Conservation (phyloP, 2,888 invertebrate species). For the Bombylius major region DNA sequence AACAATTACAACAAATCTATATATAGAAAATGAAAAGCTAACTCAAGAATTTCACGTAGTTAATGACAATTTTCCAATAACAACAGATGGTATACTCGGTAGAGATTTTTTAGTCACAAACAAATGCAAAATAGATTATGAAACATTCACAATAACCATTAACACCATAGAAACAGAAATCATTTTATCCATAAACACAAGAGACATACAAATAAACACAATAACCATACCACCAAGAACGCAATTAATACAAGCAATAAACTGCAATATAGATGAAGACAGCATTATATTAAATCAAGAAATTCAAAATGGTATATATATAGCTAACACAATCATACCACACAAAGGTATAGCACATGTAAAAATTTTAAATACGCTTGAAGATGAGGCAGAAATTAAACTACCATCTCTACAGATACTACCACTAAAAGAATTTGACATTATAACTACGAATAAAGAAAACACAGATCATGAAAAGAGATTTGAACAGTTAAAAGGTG, state of each 20-base stretch:
- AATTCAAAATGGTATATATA: conserved; percentile 1
- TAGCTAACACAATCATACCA: background rate
- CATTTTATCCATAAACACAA: background rate
- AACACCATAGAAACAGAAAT: no score
- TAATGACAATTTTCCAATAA: conserved; percentile 2
- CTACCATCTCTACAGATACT: no score
- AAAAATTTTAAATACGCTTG: no score
- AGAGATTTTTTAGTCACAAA: background rate
- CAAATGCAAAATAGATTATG: conserved; percentile 3
- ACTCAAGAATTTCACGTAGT: background rate
- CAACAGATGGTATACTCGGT: conserved; percentile 3
- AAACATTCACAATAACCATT: conserved; percentile 1
- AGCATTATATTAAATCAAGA: conserved; percentile 1
- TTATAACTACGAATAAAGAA: no score
- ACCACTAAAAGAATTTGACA: no score
- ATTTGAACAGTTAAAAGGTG: background rate
- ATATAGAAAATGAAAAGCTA: background rate
- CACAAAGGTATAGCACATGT: conserved; percentile 1
- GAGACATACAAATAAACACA: background rate
- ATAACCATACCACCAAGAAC: conserved; percentile 5
- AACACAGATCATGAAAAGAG: background rate
- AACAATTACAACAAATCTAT: background rate
- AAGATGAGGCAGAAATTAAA: no score
- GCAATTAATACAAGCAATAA: background rate
- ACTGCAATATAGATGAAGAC: conserved; percentile 1